phyloP scores from a whole-genome alignment of 2,888 invertebrate genomes.

The Orthosia gothica region DNA sequence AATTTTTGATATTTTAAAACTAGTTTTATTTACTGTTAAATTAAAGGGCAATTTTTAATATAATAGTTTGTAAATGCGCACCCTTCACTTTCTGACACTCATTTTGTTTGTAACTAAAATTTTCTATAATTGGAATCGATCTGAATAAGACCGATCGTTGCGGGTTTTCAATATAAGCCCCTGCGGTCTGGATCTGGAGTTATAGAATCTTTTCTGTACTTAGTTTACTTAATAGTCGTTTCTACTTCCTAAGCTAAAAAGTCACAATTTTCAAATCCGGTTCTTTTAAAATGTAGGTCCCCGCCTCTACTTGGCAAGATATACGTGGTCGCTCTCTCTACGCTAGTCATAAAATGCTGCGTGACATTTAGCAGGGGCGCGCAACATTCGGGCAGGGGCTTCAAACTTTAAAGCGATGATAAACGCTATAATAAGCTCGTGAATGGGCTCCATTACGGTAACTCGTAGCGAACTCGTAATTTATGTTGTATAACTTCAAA shows the following conservation, averaged over 20 bases:
- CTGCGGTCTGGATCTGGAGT: too few relatives aligned
- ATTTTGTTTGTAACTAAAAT: too few relatives aligned
- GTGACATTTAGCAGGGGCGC: constrained; percentile 59
- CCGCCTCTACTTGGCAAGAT: constrained; percentile 10
- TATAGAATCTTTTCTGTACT: too few relatives aligned
- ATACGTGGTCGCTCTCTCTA: constrained; percentile 19
- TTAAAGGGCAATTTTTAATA: too few relatives aligned
- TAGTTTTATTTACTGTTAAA: too few relatives aligned
- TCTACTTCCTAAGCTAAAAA: neutral
- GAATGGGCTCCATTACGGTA: constrained; percentile 74
- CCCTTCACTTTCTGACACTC: too few relatives aligned
- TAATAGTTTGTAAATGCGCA: too few relatives aligned
- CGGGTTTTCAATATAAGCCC: too few relatives aligned
- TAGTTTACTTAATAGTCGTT: neutral
- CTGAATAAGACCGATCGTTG: too few relatives aligned
- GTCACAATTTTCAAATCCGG: neutral
- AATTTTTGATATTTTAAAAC: too few relatives aligned
- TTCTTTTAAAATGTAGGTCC: constrained; percentile 8
- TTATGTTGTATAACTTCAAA: constrained; percentile 78
- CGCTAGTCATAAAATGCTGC: constrained; percentile 46
- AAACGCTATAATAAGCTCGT: constrained; percentile 70
- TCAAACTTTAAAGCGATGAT: constrained; percentile 72
- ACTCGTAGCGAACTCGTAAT: constrained; percentile 75
- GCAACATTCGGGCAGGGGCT: constrained; percentile 46
- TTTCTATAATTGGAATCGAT: too few relatives aligned